Percentiles rank a stretch among this genome's conserved stretches.
phyloP scores from a whole-genome alignment of 2,888 invertebrate species.

The Crocallis elinguaria region DNA sequence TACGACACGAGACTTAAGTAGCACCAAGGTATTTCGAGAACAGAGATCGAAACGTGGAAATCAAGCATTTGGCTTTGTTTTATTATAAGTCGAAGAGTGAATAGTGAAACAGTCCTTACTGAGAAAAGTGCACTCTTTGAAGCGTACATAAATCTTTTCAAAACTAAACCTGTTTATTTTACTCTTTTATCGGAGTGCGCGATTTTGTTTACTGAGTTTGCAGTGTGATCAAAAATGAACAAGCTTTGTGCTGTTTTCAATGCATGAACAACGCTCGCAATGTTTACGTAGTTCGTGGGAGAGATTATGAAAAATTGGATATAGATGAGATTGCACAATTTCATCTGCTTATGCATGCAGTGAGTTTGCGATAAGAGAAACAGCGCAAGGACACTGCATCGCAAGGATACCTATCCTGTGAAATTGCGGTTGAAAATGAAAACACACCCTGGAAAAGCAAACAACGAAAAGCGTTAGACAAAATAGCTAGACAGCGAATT shows the following conservation, averaged over 20 bases:
- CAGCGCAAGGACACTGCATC: background rate
- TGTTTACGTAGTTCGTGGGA: slow-evolving; percentile 4
- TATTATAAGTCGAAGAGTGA: too few species aligned
- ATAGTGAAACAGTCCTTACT: slow-evolving; percentile 6
- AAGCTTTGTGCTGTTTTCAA: slow-evolving; percentile 19
- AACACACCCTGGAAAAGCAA: too few species aligned
- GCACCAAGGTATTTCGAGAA: too few species aligned
- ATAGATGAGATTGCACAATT: slow-evolving; percentile 18
- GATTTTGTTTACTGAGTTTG: slow-evolving; percentile 45
- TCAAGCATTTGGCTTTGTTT: too few species aligned
- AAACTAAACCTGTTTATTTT: slow-evolving; percentile 55
- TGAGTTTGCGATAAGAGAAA: slow-evolving; percentile 8
- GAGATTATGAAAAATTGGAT: slow-evolving; percentile 10
- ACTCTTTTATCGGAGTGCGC: slow-evolving; percentile 42
- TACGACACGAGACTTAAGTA: too few species aligned
- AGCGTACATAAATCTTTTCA: slow-evolving; percentile 56
- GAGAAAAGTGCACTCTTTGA: slow-evolving; percentile 28
- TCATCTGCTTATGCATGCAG: slow-evolving; percentile 18
- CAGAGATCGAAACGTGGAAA: too few species aligned
- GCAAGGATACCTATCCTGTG: background rate
- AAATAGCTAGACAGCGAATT: too few species aligned
- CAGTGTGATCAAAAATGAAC: slow-evolving; percentile 37
- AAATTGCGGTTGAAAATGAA: slow-evolving; percentile 3
- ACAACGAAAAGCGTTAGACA: too few species aligned
- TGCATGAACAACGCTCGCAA: slow-evolving; percentile 12